Base-by-base conservation (phyloP, 2,113 vertebrate species). In the Nycticryphes semicollaris region DNA sequence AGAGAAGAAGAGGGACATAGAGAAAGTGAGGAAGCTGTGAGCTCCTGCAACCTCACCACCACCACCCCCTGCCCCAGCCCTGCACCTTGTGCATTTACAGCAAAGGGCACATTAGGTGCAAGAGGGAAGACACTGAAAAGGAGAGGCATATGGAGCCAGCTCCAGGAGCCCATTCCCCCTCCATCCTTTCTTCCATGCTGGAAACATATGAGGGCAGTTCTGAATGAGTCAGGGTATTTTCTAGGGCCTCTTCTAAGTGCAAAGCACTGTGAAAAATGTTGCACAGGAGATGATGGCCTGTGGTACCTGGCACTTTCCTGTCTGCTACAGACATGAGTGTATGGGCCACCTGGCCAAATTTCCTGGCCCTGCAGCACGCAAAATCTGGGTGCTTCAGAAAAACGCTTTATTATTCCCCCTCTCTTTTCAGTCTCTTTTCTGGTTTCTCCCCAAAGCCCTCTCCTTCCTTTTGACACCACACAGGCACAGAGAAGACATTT, bases 161-260 rank as follows among this genome's bases (percentile, higher is more conserved):
- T 86, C 43, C 4, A 0, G 45, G 56, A 78, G 10, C 20, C 31
- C 0, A 2, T 68, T 35, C 31, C 20, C 12, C 50, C 23, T 62
- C 13, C 6, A 68, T 54, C 69, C 9, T 75, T 75, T 39, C 50
- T 82, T 47, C 24, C 53, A 11, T 2, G 43, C 25, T 81, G 51
- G 47, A 87, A 96, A 73, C 2, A 1, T 28, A 31, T 11, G 37
- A 35, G 66, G 60, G 39, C n/a, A n/a, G 60, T 94, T 94, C 76
- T 90, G 74, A 87, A 74, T 53, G n/a, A 83, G 35, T 6, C 3
- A 1, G 4, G 67, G 24, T 21, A 47, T 95, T 90, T 93, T 84
- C 67, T 82, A 94, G 62, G 45, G 35, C 50, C 47, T 66, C 25
- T 51, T 82, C 39, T 47, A 53, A 56, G 3, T 68, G 51, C 41